phyloP scores from a whole-genome alignment of 2,888 invertebrate species.

The Leucophenga montana region DNA sequence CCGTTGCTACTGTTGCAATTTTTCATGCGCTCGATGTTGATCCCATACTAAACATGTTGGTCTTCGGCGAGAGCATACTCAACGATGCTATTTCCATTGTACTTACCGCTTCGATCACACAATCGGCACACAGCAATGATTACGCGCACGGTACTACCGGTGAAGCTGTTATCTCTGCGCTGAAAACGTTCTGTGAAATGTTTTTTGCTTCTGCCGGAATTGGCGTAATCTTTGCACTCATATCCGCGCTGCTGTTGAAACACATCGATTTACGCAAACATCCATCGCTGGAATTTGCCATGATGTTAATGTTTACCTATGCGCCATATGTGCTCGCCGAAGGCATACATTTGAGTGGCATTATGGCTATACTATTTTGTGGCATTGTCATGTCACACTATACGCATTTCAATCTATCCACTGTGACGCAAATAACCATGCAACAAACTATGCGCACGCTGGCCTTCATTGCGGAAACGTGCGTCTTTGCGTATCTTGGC shows the following conservation, averaged over 20 bases:
- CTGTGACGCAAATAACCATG: constrained; percentile 99
- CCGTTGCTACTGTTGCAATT: constrained; percentile 98
- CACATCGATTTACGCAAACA: constrained; percentile 97
- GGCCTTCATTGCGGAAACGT: constrained; percentile 98
- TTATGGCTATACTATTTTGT: constrained; percentile 99
- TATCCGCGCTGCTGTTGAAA: constrained; percentile 93
- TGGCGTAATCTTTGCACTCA: constrained; percentile 93
- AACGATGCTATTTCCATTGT: constrained; percentile 99
- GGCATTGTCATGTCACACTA: constrained; percentile 99
- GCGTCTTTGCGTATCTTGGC: constrained; percentile 97
- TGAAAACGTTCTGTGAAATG: constrained; percentile 94
- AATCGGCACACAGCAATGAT: constrained; percentile 79
- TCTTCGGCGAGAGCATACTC: constrained; percentile 87
- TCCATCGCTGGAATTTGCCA: constrained; percentile 97
- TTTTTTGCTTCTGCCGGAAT: constrained; percentile 99
- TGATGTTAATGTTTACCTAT: constrained; percentile 99
- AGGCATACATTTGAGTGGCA: constrained; percentile 95
- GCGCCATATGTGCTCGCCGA: constrained; percentile 98
- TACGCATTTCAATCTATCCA: constrained; percentile 97
- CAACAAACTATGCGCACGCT: constrained; percentile 97
- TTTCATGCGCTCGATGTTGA: constrained; percentile 98
- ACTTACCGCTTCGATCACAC: constrained; percentile 89
- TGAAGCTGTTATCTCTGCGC: constrained; percentile 89
- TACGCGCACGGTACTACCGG: constrained; percentile 78
- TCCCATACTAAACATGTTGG: constrained; percentile 98